Base-by-base conservation (phyloP, 2,113 vertebrate species). In the Symphodus melops region DNA sequence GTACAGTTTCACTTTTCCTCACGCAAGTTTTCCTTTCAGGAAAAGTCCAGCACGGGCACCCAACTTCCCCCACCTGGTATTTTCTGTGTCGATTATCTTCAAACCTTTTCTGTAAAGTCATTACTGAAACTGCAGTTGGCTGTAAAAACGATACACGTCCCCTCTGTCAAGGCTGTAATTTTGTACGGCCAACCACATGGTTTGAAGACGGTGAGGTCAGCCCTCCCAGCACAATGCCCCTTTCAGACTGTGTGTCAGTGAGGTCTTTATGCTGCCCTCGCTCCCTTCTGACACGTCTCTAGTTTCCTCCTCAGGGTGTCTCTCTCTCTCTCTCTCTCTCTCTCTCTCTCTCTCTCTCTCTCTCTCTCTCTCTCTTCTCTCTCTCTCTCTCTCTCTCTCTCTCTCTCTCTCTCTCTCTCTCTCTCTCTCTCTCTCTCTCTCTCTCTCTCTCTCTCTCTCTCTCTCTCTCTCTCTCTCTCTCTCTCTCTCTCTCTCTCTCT, bases 271-370 rank as follows among this genome's bases (percentile, higher is more conserved):
- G 59, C 77, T 75, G 73, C 77, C 51, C 74, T 76, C 14, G 20
- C 82, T 69, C 33, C 39, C 20, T 39, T 54, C 86, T 82, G 77
- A 86, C 82, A 68, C 74, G 66, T 83, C 83, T 91, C 82, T 51
- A 67, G 82, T 87, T 86, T 88, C 88, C 78, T 89, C 64, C 79
- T 85, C 51, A 1, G 62, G 78, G 59, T 53, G 12, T 80, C 37
- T 72, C 39, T 44, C 68, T 23, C 33, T 37, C 20, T 21, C 11
- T 53, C 39, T 33, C 28, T 33, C 3, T 37, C 44, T 72, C 52
- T 23, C 11, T 58, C 41, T 25, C 42, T 60, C 12, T 90, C 95
- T 95, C 0, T 93, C 94, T 0, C 95, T 94, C 75, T 95, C 93
- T 3, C 55, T 10, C 39, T 41, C 93, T 48, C 0, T 61, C 41